Percentiles rank a stretch among this genome's conserved stretches.
Conservation (phyloP, 2,113 vertebrate species). For the Heterocephalus glaber region DNA sequence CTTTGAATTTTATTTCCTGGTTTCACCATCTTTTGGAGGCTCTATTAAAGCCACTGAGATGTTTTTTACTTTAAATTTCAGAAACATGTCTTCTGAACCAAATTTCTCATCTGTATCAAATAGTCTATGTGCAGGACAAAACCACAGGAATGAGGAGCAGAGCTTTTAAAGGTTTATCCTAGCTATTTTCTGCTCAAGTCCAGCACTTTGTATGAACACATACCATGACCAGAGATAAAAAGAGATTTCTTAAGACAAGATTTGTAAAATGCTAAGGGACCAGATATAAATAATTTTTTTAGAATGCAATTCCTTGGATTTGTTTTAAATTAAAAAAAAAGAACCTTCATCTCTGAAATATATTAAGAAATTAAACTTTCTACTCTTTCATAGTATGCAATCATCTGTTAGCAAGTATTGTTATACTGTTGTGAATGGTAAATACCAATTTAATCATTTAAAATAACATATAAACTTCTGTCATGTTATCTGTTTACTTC, state of each 20-base stretch:
- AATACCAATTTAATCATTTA: background rate
- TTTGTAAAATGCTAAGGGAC: background rate
- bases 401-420: background rate
- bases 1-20: background rate
- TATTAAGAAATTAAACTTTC: background rate
- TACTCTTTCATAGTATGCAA: background rate
- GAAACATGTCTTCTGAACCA: constrained; percentile 1
- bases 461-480: background rate
- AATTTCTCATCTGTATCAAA: background rate
- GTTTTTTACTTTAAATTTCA: constrained; percentile 38
- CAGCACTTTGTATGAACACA: background rate
- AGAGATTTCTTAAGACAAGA: background rate
- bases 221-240: background rate
- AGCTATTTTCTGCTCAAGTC: background rate
- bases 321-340: background rate
- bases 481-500: background rate
- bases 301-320: background rate
- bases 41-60: background rate
- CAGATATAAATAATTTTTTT: background rate
- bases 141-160: background rate
- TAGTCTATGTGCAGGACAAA: background rate
- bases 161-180: background rate
- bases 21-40: background rate
- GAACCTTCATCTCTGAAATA: background rate
- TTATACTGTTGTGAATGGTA: background rate